Evolutionary conservation across 2,113 vertebrate genomes (phyloP).

Genomic region (Periophthalmodon schlosseri): DNA sequence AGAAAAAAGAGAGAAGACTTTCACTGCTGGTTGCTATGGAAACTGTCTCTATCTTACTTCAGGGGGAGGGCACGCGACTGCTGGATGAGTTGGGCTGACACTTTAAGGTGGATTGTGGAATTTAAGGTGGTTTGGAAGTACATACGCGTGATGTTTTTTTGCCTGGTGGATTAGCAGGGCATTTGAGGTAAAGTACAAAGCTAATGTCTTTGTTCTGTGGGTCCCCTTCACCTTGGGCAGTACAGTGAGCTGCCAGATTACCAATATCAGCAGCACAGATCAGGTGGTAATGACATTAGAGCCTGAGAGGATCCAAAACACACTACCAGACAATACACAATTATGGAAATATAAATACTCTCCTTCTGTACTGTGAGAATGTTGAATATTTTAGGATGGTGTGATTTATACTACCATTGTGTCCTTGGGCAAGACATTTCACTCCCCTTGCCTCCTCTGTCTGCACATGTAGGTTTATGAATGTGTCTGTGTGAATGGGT

Average conservation of each 20-base stretch:
- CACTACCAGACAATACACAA: background rate
- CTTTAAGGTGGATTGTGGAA: constrained; percentile 64
- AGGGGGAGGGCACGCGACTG: constrained; percentile 63
- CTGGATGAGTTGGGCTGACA: constrained; percentile 55
- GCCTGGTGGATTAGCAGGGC: constrained; percentile 25
- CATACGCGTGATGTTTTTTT: constrained; percentile 32
- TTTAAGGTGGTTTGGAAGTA: constrained; percentile 65
- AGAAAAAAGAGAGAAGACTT: constrained; percentile 65
- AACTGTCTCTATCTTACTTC: constrained; percentile 73
- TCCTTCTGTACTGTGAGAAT: too few species aligned
- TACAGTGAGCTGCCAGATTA: constrained; percentile 57
- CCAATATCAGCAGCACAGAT: constrained; percentile 50
- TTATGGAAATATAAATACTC: background rate
- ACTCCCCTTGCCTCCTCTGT: too few species aligned
- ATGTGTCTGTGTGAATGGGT: too few species aligned
- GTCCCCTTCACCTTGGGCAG: constrained; percentile 53
- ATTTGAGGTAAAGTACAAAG: constrained; percentile 37
- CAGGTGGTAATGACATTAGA: constrained; percentile 55
- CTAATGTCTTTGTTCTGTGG: constrained; percentile 28
- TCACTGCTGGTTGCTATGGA: constrained; percentile 80
- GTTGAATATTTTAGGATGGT: too few species aligned
- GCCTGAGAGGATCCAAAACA: constrained; percentile 20
- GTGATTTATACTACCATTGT: too few species aligned
- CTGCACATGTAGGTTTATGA: too few species aligned
- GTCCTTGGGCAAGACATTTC: too few species aligned